A percentile compares a stretch with the other conserved stretches of the same genome.
Evolutionary conservation across 2,113 vertebrate species (phyloP).

Genomic region (Pseudolaguvia tuberculata): DNA sequence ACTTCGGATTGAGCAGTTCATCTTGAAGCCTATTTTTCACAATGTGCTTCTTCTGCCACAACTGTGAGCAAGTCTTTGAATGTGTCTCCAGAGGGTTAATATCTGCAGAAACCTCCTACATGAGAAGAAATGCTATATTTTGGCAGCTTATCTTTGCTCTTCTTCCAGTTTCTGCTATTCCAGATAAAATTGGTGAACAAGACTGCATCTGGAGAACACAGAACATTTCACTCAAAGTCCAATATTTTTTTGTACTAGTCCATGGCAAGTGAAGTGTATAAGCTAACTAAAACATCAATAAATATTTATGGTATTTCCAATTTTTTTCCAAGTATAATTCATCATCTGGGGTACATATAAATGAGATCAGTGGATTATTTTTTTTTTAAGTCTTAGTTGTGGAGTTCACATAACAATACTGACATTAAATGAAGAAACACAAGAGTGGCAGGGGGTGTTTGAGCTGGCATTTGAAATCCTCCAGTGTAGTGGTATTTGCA

Average conservation of each 20-base stretch:
- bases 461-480: constrained; percentile 8
- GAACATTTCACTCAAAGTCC: constrained; percentile 44
- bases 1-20: constrained; percentile 55
- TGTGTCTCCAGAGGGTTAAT: constrained; percentile 49
- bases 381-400: background rate
- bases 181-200: constrained; percentile 33
- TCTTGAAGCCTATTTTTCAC: constrained; percentile 46
- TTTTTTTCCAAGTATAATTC: background rate
- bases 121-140: constrained; percentile 48
- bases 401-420: background rate
- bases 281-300: constrained; percentile 13
- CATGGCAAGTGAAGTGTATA: constrained; percentile 32
- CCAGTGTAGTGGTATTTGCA: constrained; percentile 1
- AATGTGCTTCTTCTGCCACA: constrained; percentile 14
- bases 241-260: constrained; percentile 43
- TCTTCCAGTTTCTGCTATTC: constrained; percentile 44
- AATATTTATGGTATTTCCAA: background rate
- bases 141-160: constrained; percentile 49
- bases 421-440: background rate
- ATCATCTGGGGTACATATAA: background rate
- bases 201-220: constrained; percentile 48
- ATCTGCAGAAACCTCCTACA: constrained; percentile 28
- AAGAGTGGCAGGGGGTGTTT: background rate
- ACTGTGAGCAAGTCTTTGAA: constrained; percentile 47
- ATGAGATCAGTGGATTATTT: background rate